Evolutionary conservation across 2,888 invertebrate species (phyloP), one percentile per base, ranked within the genome.

Genomic region (Lissonota sp.): DNA sequence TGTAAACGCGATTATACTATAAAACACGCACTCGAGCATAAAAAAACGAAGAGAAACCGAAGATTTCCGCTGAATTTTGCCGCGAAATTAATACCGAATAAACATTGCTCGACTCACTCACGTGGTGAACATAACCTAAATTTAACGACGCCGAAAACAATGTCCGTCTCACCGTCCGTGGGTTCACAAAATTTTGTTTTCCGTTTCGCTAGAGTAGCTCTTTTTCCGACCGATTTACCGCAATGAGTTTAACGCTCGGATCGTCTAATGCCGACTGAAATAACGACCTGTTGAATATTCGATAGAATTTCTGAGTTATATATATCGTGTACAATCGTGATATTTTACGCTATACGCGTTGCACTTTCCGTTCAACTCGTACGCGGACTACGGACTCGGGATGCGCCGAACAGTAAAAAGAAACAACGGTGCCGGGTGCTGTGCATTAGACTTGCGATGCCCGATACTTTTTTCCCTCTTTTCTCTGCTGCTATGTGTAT

Each of bases 251-350:
- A 4, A 14, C 12, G 12, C 14, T 53, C 12, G 6, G 6, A 12
- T 6, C 7, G 6, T 12, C 6, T 4, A 6, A 6, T 14, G 14
- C 53, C 6, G 10, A 49, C 46, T 55, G 10, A n/a, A 46, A 39
- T 10, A 40, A 58, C 14, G 53, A 74, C 74, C 58, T 66, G 74
- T 74, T 74, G 66, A 74, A 74, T 67, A 67, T 67, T 60, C 39
- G 55, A 67, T 44, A 6, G n/a, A 55, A 62, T 44, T 26, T 8
- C 8, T 37, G 44, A 12, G 14, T 5, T 12, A 26, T 26, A 26
- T 26, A 26, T 26, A 53, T 7, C 12, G 53, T 12, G 53, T 12
- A 53, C 14, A 6, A 14, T 53, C 53, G 53, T 26, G 26, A 26
- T 2, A 26, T 26, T 26, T 26, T 26, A 26, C 26, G 1, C 26